These are phyloP conservation scores for Fabriciana adippe DNA, from an alignment of 2,888 invertebrate species.

Conservation along the genomic window DNA sequence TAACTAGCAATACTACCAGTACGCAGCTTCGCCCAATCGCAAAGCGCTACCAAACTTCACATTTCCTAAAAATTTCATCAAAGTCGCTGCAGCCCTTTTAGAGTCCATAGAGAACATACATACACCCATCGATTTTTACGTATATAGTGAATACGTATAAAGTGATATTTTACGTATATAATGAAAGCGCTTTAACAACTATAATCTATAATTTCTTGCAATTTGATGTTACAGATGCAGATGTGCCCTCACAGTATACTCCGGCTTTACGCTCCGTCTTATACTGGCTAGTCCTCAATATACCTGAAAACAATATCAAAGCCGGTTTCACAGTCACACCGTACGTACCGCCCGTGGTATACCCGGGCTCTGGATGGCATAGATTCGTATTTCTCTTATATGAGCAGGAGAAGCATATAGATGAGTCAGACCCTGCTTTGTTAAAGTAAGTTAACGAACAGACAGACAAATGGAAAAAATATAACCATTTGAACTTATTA, in stretches of 20 bases:
- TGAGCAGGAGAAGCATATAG: background rate
- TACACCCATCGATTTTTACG: no score
- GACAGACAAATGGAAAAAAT: no score
- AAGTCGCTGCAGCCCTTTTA: no score
- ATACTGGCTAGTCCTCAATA: slow-evolving; percentile 10
- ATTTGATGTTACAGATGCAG: slow-evolving; percentile 11
- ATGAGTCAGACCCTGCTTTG: background rate
- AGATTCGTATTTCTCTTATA: slow-evolving; percentile 11
- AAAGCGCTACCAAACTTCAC: background rate
- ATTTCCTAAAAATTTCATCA: background rate
- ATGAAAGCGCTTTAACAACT: no score
- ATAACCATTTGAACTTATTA: no score
- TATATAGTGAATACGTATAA: no score
- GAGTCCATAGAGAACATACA: background rate
- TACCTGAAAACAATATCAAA: background rate
- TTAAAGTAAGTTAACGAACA: slow-evolving; percentile 6
- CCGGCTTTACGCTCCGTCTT: slow-evolving; percentile 10
- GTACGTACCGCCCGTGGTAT: slow-evolving; percentile 5
- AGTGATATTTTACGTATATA: no score
- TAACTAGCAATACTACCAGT: no score
- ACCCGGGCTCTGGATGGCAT: slow-evolving; percentile 14
- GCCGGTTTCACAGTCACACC: slow-evolving; percentile 10
- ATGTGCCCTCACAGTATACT: slow-evolving; percentile 7
- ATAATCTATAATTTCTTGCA: background rate
- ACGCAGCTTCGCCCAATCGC: no score